Base-by-base conservation (phyloP, 2,113 vertebrate species). In the Etheostoma cragini region DNA sequence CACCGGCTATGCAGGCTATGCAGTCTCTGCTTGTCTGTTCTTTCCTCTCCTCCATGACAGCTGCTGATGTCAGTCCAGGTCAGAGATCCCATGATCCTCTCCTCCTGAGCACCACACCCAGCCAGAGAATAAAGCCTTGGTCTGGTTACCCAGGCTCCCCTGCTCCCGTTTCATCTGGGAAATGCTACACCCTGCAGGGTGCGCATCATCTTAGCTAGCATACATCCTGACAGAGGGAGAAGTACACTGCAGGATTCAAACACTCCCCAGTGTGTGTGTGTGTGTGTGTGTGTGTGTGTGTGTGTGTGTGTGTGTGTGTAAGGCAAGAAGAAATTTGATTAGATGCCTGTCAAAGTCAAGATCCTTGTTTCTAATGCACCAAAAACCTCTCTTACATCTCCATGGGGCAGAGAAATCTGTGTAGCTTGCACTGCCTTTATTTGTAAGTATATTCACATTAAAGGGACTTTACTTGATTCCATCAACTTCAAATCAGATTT, bases 41-140 rank as follows among this genome's bases (percentile, higher is more conserved):
- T 67, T 76, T 89, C 71, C 64, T 81, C 72, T 89, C 80, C 74
- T 84, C 84, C 79, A 69, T 56, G 80, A 58, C 90, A 95, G 90
- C 92, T 94, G 91, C 83, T 87, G 75, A 84, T 88, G 84, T 91
- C 90, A 87, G 86, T 91, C 91, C 85, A 88, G 90, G 89, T 94
- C 88, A 93, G 83, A 87, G 69, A 89, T 89, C 90, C 82, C 89
- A 91, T 94, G 91, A 91, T 91, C 88, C 88, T 87, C 81, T 83
- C 76, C 87, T 93, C 86, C 85, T 52, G 56, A 87, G 84, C 78
- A 65, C 92, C 93, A 93, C 92, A 80, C 94, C 92, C 91, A 89
- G 65, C 52, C 69, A 61, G 74, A 85, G 85, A 92, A 93, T 93
- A 94, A 93, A 91, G 87, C 91, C 75, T 84, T 54, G 71, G 81